Evolutionary conservation across 2,888 invertebrate species (phyloP).

Genomic region (Nomada hirtipes): DNA sequence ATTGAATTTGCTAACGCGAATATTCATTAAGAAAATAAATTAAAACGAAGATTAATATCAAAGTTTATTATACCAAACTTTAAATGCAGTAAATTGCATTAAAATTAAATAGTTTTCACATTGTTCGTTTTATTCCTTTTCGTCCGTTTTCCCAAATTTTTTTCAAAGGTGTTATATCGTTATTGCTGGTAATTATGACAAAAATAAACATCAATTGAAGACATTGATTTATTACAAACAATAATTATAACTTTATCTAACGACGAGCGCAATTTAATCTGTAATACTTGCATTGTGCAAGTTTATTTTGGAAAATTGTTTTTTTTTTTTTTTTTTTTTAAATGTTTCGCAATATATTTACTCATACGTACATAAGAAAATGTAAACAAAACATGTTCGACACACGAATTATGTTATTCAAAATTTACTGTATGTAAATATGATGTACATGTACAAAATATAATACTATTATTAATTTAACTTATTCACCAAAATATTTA

Average conservation of each 20-base stretch:
- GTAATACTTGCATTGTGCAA: constrained; percentile 23
- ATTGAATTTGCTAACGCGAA: constrained; percentile 13
- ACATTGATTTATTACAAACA: constrained; percentile 65
- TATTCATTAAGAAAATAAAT: constrained; percentile 17
- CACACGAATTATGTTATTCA: constrained; percentile 18
- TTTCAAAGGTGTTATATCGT: not conserved
- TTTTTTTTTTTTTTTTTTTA: constrained; percentile 18
- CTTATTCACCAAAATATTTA: constrained; percentile 25
- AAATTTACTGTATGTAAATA: constrained; percentile 23
- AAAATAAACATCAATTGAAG: constrained; percentile 34
- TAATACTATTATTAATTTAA: constrained; percentile 35
- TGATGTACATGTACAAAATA: constrained; percentile 36
- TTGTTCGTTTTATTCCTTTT: not conserved
- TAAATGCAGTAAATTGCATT: constrained; percentile 1
- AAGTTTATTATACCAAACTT: constrained; percentile 9
- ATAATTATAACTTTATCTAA: constrained; percentile 50
- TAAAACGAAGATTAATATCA: constrained; percentile 1
- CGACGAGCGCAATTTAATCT: constrained; percentile 30
- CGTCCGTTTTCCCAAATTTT: not conserved
- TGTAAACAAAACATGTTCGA: constrained; percentile 18
- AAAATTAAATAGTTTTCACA: constrained; percentile 2
- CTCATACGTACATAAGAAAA: constrained; percentile 3
- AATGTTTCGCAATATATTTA: constrained; percentile 34
- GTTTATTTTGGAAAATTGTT: constrained; percentile 2
- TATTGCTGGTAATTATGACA: not conserved